Evolutionary conservation across 2,888 invertebrate genomes (phyloP), one percentile per base, ranked within the genome.

Genomic region (Nomada ruficornis): DNA sequence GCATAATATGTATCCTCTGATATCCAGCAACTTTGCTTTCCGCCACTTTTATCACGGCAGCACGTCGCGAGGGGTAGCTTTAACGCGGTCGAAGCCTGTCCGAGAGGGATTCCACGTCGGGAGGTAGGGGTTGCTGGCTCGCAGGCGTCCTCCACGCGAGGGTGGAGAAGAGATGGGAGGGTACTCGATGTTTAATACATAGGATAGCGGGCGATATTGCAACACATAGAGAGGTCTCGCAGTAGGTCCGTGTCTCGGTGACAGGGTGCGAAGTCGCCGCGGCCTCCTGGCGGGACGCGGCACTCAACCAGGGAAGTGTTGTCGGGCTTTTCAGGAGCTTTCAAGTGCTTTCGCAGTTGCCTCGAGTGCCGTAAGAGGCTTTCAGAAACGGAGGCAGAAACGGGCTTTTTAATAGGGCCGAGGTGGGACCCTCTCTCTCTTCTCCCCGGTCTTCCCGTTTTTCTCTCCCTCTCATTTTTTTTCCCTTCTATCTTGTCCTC

Each of bases 261-360:
- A 91, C 92, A 92, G 91, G 92, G 93, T 93, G 93, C 90, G 91
- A 93, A 93, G 92, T 92, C 84, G 83, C 83, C 83, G 83, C 86
- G 82, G 86, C 90, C 91, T 89, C 88, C 91, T 89, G 86, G 91
- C 86, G 91, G 93, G 91, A 92, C 93, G 91, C 92, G 91, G 93
- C 92, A 93, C 93, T 93, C 93, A 93, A 92, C 91, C 91, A 91
- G 91, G 91, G 90, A 88, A 93, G 93, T 93, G 93, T 93, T 93
- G 93, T 92, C 91, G 93, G 90, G 93, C 93, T 93, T 94, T 94
- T 94, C 93, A 93, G 92, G 93, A 93, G 93, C 93, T 93, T 93
- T 93, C 93, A 93, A 94, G 93, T 93, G 93, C 93, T 93, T 94
- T 93, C 91, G 91, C 93, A 93, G 93, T 93, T 94, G 93, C 93